Evolutionary conservation across 1,140 invertebrate genomes (phyloP).

Genomic region (Drosophila sproati): DNA sequence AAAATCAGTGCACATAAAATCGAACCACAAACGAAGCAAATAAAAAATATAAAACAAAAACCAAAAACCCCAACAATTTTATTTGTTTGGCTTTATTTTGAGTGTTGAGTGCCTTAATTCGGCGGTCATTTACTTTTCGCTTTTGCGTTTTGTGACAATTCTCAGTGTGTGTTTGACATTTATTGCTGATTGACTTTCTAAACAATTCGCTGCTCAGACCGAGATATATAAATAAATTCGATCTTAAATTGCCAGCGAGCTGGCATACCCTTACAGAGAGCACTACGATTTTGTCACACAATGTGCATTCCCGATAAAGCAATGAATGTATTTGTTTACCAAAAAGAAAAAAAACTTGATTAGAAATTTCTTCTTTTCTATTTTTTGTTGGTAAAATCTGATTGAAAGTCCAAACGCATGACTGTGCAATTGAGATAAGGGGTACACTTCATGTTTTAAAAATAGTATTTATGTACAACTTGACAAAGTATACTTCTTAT

Average conservation of each 20-base stretch:
- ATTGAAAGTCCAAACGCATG: no score
- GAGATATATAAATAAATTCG: slow-evolving; percentile 22
- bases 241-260: neutral
- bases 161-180: slow-evolving; percentile 32
- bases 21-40: slow-evolving; percentile 1
- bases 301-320: neutral
- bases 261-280: neutral
- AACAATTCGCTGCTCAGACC: slow-evolving; percentile 45
- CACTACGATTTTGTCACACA: neutral
- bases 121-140: slow-evolving; percentile 74
- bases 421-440: no score
- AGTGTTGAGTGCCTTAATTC: slow-evolving; percentile 14
- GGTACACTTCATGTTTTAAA: no score
- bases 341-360: neutral
- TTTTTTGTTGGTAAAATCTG: no score
- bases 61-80: neutral
- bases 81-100: slow-evolving; percentile 26
- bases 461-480: no score
- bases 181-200: slow-evolving; percentile 72
- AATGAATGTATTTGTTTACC: neutral
- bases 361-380: neutral
- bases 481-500: no score
- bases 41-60: slow-evolving; percentile 25
- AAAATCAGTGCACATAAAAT: slow-evolving; percentile 28
- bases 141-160: slow-evolving; percentile 58